These are phyloP conservation scores for Nezara viridula DNA, from an alignment of 2,888 invertebrate species.

Conservation along the genomic window DNA sequence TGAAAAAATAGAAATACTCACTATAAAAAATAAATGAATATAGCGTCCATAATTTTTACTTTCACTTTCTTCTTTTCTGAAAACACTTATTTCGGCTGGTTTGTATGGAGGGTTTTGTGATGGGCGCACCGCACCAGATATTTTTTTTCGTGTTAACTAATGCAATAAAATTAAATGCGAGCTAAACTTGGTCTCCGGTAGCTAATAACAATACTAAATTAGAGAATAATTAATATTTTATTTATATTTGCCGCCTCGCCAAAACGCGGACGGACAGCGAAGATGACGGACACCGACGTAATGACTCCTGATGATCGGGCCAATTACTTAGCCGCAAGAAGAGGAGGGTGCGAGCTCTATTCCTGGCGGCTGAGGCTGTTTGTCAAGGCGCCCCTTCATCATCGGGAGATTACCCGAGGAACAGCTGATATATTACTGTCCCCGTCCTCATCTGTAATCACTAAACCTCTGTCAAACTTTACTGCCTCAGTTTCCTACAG, in stretches of 20 bases:
- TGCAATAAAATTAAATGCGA: no score
- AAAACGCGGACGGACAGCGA: neutral
- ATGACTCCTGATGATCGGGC: neutral
- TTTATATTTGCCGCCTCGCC: neutral
- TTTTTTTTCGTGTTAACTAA: no score
- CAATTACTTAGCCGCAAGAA: neutral
- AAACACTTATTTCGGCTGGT: no score
- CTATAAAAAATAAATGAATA: no score
- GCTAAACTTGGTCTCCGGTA: no score
- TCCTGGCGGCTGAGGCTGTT: neutral
- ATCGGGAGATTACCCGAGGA: neutral
- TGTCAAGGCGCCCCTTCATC: slow-evolving; percentile 21
- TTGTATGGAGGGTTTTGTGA: no score
- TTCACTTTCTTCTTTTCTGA: no score
- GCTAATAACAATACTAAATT: no score
- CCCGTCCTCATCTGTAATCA: slow-evolving; percentile 13
- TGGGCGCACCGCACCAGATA: no score
- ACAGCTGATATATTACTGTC: neutral
- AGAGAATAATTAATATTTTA: no score
- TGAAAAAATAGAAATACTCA: no score
- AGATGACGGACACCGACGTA: neutral
- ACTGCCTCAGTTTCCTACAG: neutral
- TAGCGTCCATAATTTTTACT: no score
- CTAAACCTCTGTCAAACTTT: slow-evolving; percentile 23
- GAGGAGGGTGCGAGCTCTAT: neutral